These are phyloP conservation scores for Rhinatrema bivittatum DNA, from an alignment of 2,797 vertebrate genomes.

Conservation along the genomic window DNA sequence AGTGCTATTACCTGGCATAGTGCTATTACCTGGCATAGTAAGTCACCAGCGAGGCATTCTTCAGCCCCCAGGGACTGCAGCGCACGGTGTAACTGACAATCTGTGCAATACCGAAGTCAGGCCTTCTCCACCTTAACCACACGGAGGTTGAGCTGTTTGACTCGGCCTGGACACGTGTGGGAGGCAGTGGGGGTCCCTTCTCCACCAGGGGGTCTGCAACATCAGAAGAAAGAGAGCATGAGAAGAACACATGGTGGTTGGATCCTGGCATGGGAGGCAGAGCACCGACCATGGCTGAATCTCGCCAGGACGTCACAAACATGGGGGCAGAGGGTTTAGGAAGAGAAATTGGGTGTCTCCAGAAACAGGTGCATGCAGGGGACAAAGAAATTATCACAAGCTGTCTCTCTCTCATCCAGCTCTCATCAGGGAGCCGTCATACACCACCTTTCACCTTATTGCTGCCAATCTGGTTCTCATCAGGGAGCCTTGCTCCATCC, in stretches of 20 bases:
- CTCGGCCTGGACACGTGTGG: conserved; percentile 75
- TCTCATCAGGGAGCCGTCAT: too few relatives aligned
- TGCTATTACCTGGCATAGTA: conserved; percentile 82
- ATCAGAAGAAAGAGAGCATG: background rate
- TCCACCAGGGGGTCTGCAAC: conserved; percentile 50
- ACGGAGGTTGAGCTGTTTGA: conserved; percentile 91
- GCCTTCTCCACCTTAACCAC: conserved; percentile 91
- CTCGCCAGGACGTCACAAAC: too few relatives aligned
- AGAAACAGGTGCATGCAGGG: too few relatives aligned
- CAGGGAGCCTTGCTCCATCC: too few relatives aligned
- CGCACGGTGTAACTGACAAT: conserved; percentile 93
- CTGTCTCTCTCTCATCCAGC: too few relatives aligned
- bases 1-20: background rate
- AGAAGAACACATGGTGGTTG: background rate
- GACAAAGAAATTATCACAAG: too few relatives aligned
- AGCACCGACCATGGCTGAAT: fast-evolving
- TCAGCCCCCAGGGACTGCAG: conserved; percentile 84
- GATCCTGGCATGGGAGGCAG: background rate
- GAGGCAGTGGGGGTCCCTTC: conserved; percentile 77
- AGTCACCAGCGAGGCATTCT: conserved; percentile 84
- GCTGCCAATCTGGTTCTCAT: too few relatives aligned
- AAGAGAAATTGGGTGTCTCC: too few relatives aligned
- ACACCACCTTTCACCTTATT: too few relatives aligned
- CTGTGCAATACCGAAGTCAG: conserved; percentile 78
- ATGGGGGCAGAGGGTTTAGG: too few relatives aligned